Conservation (phyloP, 2,888 invertebrate genomes). For the Ornithoptera priamus region DNA sequence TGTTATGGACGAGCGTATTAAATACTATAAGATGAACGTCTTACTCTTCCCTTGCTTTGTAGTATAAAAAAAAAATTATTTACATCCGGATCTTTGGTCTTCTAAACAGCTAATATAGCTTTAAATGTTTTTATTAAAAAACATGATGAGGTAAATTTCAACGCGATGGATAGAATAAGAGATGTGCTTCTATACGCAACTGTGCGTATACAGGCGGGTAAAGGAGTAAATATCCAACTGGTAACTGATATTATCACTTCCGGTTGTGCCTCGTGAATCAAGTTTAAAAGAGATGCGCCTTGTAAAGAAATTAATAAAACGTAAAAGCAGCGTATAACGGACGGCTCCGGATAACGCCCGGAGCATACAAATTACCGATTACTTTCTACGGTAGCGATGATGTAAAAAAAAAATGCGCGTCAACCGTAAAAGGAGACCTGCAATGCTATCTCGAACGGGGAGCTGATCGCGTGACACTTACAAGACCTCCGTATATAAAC, state of each 20-base stretch:
- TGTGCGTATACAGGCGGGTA: background rate
- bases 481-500: too few relatives aligned
- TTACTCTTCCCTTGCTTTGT: too few relatives aligned
- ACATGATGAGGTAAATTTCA: background rate
- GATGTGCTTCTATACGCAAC: background rate
- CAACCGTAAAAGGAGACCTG: slow-evolving; percentile 11
- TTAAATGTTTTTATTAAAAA: background rate
- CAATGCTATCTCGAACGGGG: slow-evolving; percentile 7
- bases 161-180: background rate
- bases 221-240: background rate
- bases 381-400: slow-evolving; percentile 20
- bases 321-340: slow-evolving; percentile 10
- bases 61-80: too few relatives aligned
- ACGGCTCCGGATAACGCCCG: slow-evolving; percentile 15
- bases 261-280: background rate
- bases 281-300: too few relatives aligned
- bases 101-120: too few relatives aligned
- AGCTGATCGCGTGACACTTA: slow-evolving; percentile 12
- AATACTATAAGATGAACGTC: too few relatives aligned
- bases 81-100: too few relatives aligned
- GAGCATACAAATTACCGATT: slow-evolving; percentile 17
- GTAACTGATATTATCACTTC: background rate
- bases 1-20: too few relatives aligned
- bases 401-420: slow-evolving; percentile 13
- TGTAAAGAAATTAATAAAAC: slow-evolving; percentile 1